phyloP scores from a whole-genome alignment of 2,888 invertebrate genomes.

The Trachelus stipa region DNA sequence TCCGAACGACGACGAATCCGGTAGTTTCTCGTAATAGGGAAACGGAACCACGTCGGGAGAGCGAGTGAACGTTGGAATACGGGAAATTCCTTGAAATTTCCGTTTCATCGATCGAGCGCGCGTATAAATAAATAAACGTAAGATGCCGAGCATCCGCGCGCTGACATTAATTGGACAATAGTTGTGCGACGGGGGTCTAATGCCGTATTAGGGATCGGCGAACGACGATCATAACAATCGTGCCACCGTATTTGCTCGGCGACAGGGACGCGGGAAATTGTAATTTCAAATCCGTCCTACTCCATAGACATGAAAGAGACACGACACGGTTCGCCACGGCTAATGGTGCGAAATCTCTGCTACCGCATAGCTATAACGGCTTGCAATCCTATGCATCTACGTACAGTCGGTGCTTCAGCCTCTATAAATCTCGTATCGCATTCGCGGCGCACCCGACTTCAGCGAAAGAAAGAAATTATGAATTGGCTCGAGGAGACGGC shows the following conservation, averaged over 20 bases:
- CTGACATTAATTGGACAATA: conserved; percentile 45
- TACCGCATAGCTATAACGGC: conserved; percentile 7
- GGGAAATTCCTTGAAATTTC: background rate
- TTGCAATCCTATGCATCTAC: background rate
- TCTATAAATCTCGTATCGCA: background rate
- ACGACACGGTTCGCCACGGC: conserved; percentile 26
- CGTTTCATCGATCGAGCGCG: conserved; percentile 12
- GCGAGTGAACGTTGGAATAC: background rate
- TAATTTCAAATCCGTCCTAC: conserved; percentile 46
- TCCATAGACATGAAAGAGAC: conserved; percentile 38
- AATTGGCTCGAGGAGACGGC: background rate
- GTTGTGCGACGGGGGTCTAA: conserved; percentile 19
- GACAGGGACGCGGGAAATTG: conserved; percentile 34
- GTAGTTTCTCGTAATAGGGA: background rate
- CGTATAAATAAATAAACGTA: conserved; percentile 21
- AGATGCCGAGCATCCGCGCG: conserved; percentile 18
- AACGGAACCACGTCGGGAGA: background rate
- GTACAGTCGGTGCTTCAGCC: background rate
- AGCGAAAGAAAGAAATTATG: background rate
- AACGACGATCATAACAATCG: conserved; percentile 34
- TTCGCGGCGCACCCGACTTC: background rate
- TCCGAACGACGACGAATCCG: background rate
- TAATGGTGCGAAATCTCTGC: conserved; percentile 37
- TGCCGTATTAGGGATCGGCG: conserved; percentile 18
- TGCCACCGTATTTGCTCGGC: conserved; percentile 26